Evolutionary conservation across 2,113 vertebrate species (phyloP).

Genomic region (Hemiscyllium ocellatum): DNA sequence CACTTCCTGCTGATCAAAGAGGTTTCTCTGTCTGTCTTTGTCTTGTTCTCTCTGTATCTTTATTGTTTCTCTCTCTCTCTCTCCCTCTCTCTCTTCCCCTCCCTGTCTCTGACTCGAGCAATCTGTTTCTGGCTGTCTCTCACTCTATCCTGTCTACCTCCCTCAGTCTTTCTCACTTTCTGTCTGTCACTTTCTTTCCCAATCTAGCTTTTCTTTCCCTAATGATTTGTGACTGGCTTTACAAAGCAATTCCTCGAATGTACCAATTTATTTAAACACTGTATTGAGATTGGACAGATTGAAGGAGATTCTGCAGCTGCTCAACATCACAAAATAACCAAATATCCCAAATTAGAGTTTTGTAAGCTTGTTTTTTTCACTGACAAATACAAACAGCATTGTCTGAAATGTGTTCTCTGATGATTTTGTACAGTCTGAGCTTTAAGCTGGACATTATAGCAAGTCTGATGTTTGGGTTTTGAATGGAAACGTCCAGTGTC

Average conservation of each 20-base stretch:
- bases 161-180: not conserved
- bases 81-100: not conserved
- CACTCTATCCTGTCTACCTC: not conserved
- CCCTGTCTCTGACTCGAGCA: no score
- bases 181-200: not conserved
- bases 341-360: not conserved
- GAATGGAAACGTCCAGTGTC: not conserved
- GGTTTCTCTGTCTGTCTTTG: not conserved
- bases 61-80: not conserved
- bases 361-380: not conserved
- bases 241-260: slow-evolving; percentile 20
- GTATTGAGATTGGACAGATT: not conserved
- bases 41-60: not conserved
- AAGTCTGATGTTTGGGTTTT: not conserved
- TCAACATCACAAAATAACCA: not conserved
- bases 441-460: not conserved
- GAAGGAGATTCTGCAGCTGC: not conserved
- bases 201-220: not conserved
- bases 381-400: not conserved
- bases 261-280: slow-evolving; percentile 8
- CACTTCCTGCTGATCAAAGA: not conserved
- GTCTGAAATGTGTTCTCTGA: not conserved
- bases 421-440: not conserved
- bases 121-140: not conserved
- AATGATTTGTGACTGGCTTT: not conserved